Conservation (phyloP, 2,888 invertebrate genomes). For the Drosophila pseudotakahashii region DNA sequence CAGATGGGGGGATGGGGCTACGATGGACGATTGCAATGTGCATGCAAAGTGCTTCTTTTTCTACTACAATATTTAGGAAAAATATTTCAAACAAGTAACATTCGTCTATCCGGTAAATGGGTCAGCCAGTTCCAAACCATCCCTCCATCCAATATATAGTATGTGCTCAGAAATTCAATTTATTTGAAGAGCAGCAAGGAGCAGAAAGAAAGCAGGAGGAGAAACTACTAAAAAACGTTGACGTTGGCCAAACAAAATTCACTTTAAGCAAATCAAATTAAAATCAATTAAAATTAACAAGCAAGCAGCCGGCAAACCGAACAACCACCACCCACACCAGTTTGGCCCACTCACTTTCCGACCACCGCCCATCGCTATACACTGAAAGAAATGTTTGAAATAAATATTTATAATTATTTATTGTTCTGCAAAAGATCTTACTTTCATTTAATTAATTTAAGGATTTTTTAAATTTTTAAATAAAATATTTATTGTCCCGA, state of each 20-base stretch:
- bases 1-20: background rate
- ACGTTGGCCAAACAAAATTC: constrained; percentile 54
- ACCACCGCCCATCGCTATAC: constrained; percentile 14
- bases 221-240: constrained; percentile 24
- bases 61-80: constrained; percentile 18
- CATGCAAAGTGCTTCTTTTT: constrained; percentile 37
- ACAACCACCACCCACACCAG: constrained; percentile 53
- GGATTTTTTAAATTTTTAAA: too few species aligned
- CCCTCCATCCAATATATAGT: background rate
- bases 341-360: constrained; percentile 22
- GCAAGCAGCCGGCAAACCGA: constrained; percentile 49
- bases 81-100: constrained; percentile 19
- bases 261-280: constrained; percentile 71
- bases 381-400: background rate
- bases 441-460: too few species aligned
- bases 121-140: constrained; percentile 8
- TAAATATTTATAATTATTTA: too few species aligned
- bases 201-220: background rate
- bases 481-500: too few species aligned
- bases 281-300: constrained; percentile 78
- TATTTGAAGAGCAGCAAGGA: constrained; percentile 19
- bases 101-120: constrained; percentile 5
- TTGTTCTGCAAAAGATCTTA: too few species aligned
- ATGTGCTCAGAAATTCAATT: constrained; percentile 36
- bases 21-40: constrained; percentile 31